Base-by-base conservation (phyloP, 2,113 vertebrate species). In the Hepsetus odoe region DNA sequence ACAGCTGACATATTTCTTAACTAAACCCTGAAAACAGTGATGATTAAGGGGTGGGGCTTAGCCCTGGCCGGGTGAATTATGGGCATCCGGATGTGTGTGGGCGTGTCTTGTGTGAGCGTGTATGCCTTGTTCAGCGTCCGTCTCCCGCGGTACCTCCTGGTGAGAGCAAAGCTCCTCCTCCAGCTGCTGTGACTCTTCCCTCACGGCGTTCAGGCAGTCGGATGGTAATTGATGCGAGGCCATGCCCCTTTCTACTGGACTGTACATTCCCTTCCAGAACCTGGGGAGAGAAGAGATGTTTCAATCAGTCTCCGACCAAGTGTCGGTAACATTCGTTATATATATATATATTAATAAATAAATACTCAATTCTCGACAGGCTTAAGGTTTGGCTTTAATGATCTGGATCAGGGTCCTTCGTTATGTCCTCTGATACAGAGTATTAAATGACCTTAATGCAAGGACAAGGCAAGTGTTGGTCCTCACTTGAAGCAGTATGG, bases 261-360 rank as follows among this genome's bases (percentile, higher is more conserved):
- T 96, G 67, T 99, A 99, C 90, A 99, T 96, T 18, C 95, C 95
- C 76, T 95, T 98, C 98, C 98, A 99, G 85, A 99, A 97, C 89
- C 98, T 92, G 72, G 1, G 69, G 18, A 13, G 13, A 46, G 10
- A n/a, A 38, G 16, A 32, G 51, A 1, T 14, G 13, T 51, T 33
- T n/a, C 33, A 42, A n/a, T n/a, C n/a, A n/a, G n/a, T n/a, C n/a
- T n/a, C n/a, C n/a, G 20, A 5, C 35, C 35, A 38, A 5, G 9
- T 38, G 9, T 38, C 4, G 4, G 9, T 38, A 38, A 5, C 4
- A 5, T 5, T 38, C 4, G 4, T 5, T 38, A 38, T 38, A 38
- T 38, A 38, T 38, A 38, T 38, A 38, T 38, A 38, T 38, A 38
- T 38, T 5, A 5, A 38, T 38, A 38, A 5, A 38, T 38, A 38